These are phyloP conservation scores for Oenanthe oenanthe DNA, from an alignment of 2,113 vertebrate species.

Conservation along the genomic window DNA sequence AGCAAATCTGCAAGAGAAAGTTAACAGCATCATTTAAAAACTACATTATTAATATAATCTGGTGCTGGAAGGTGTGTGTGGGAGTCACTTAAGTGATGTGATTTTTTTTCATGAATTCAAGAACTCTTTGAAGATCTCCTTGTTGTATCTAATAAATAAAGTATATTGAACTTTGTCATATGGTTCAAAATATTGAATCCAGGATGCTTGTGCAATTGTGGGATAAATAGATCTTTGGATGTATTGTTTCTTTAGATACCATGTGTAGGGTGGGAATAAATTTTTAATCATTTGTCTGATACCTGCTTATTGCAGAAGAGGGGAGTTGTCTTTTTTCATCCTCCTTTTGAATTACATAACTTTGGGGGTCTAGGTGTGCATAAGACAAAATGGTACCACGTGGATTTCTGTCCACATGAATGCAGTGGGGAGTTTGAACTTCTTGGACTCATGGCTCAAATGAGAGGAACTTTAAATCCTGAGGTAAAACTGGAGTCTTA, in stretches of 20 bases:
- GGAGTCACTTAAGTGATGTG: neutral
- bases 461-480: neutral
- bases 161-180: constrained; percentile 14
- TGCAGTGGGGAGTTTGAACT: neutral
- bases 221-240: constrained; percentile 7
- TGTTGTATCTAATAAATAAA: constrained; percentile 45
- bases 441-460: neutral
- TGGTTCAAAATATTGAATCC: neutral
- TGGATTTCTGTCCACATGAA: neutral
- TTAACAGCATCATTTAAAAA: neutral
- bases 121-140: constrained; percentile 11
- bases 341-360: neutral
- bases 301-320: neutral
- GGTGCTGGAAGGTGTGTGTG: neutral
- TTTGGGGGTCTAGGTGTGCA: neutral
- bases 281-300: neutral
- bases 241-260: neutral
- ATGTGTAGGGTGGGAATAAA: constrained; percentile 11
- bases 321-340: neutral
- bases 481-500: neutral
- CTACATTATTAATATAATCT: neutral
- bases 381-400: neutral
- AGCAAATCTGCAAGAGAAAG: constrained; percentile 12
- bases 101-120: neutral
- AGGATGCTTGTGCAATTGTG: neutral